Base-by-base conservation (phyloP, 2,888 invertebrate genomes). In the Kryphioiulus occultus region DNA sequence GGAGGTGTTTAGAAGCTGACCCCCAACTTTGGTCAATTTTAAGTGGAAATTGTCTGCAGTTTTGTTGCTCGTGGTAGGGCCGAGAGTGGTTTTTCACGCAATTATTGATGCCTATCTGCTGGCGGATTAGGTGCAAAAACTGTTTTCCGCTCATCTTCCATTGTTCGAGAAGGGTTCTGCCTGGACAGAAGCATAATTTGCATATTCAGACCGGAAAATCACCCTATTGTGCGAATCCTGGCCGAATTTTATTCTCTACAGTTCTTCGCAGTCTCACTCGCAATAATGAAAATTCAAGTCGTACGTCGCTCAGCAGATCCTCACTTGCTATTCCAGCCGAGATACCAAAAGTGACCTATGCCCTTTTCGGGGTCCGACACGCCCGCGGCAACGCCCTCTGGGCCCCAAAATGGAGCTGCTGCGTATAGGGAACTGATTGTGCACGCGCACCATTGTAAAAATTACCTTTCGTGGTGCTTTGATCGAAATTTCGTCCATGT, bases 201-300 rank as follows among this genome's bases (percentile, higher is more conserved):
- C 68, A 68, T 68, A 68, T 68, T 68, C 68, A 68, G 68, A 68
- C 68, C 68, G 68, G 68, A 68, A 68, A 68, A 68, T 68, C 68
- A 22, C 68, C 68, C 68, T 22, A 68, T 68, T 68, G 68, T 47
- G 47, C 47, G 47, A 15, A 47, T 68, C 68, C 68, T 68, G 68
- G 26, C 10, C 22, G 68, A 68, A 68, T 68, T 68, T 68, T 22
- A 68, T 68, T 26, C 68, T 22, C 22, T 10, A 68, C 68, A 26
- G n/a, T 19, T 22, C 59, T 17, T 22, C 9, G 19, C 10, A 59
- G 59, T 19, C 53, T 2, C 42, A 42, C 42, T 42, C 42, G 42
- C 9, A 42, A 42, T 42, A 42, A 42, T 42, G 42, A 42, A 42
- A 42, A 42, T 42, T 42, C 42, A 42, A 53, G 53, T 53, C 53